phyloP scores from a whole-genome alignment of 2,113 vertebrate species.

The Microtus ochrogaster region DNA sequence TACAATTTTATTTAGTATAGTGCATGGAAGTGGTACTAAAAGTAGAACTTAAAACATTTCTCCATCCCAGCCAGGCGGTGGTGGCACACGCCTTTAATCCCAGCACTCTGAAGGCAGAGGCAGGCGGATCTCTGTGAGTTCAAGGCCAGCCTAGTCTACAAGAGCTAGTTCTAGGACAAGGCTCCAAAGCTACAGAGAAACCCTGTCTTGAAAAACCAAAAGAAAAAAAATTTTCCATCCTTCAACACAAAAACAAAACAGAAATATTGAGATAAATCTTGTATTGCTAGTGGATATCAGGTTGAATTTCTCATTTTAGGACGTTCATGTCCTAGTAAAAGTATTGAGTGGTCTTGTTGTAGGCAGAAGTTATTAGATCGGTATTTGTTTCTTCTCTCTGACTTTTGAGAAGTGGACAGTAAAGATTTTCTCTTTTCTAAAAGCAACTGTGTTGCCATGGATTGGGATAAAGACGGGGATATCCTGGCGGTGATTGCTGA shows the following conservation, averaged over 20 bases:
- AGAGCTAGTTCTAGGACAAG: too few species aligned
- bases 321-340: constrained; percentile 29
- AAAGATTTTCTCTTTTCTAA: constrained; percentile 55
- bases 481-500: constrained; percentile 95
- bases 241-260: constrained; percentile 1
- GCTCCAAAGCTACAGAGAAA: too few species aligned
- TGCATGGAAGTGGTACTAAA: constrained; percentile 15
- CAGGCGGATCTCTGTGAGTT: too few species aligned
- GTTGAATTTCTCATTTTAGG: constrained; percentile 41
- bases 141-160: too few species aligned
- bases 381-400: constrained; percentile 18
- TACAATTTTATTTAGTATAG: constrained; percentile 33
- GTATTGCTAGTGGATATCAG: not conserved
- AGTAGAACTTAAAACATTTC: not conserved
- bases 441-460: constrained; percentile 94
- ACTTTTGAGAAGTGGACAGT: constrained; percentile 21
- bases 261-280: not conserved
- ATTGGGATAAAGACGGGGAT: constrained; percentile 99
- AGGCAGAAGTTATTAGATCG: not conserved
- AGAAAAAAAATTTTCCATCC: not conserved
- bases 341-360: not conserved
- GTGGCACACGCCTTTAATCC: too few species aligned
- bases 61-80: not conserved
- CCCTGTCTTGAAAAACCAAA: too few species aligned
- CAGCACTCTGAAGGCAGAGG: too few species aligned